Evolutionary conservation across 2,888 invertebrate genomes (phyloP), one percentile per base, ranked within the genome.

Genomic region (Tenthredo mesomela): DNA sequence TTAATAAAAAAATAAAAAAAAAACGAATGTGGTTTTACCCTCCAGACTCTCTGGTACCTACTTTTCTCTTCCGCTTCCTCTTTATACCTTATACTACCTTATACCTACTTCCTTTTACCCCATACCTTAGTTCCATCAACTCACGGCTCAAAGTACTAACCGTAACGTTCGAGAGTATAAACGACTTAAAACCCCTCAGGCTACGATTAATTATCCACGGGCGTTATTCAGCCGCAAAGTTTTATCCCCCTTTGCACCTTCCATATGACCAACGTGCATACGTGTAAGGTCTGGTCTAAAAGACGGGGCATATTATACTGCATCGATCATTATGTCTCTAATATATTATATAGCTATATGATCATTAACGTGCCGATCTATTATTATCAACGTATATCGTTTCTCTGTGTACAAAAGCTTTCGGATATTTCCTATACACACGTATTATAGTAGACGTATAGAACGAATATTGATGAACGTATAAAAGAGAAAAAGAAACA

Each of bases 101-200:
- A n/a, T 61, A 2, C 61, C 25, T n/a, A 25, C 6, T 4, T 33
- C 33, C 67, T 33, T 18, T 29, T 29, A 67, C 43, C 21, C 9
- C 43, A 43, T 21, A 43, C 21, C 43, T 70, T 37, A 40, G 37
- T 40, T 43, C 73, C 73, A 73, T 73, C 73, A 73, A 73, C 43
- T 43, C 73, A 43, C 21, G 67, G 67, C 67, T 73, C 73, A 40
- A 73, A 73, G 73, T 73, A 73, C 73, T 73, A 67, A 67, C 67
- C 67, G 67, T 67, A 73, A 73, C 73, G 43, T 73, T 73, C 73
- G 43, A 73, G 73, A 73, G 73, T 73, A 73, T 73, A 73, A 73
- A 73, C 73, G 73, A 73, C 43, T 43, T 73, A 40, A 73, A 73
- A 73, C 29, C 77, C 77, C 54, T 33, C 77, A 50, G n/a, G 54